Percentiles rank a stretch among this genome's conserved stretches.
phyloP scores from a whole-genome alignment of 1,140 invertebrate species.

The Drosophila tropicalis region DNA sequence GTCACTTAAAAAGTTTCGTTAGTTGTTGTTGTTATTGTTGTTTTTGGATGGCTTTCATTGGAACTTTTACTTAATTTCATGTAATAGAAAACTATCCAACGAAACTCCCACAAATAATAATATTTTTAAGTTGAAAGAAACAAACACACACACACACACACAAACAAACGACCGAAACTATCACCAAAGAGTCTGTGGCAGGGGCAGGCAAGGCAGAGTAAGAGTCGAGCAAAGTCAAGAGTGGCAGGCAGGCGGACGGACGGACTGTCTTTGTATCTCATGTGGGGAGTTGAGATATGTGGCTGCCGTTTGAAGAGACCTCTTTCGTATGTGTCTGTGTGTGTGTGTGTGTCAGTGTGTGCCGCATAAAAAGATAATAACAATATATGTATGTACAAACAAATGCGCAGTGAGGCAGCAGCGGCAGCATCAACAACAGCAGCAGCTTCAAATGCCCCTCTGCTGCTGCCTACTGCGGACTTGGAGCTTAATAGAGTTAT shows the following conservation, averaged over 20 bases:
- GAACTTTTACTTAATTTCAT: slow-evolving; percentile 76
- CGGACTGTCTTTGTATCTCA: slow-evolving; percentile 10
- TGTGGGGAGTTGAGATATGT: slow-evolving; percentile 9
- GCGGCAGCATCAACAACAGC: slow-evolving; percentile 17
- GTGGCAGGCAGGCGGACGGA: slow-evolving; percentile 18
- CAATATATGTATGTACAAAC: slow-evolving; percentile 73
- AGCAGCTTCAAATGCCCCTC: slow-evolving; percentile 16
- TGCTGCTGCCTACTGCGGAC: slow-evolving; percentile 40
- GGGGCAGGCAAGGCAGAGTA: slow-evolving; percentile 1
- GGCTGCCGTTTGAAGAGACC: slow-evolving; percentile 35
- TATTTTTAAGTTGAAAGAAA: slow-evolving; percentile 15
- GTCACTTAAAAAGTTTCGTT: slow-evolving; percentile 56
- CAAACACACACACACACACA: slow-evolving; percentile 29
- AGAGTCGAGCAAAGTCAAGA: slow-evolving; percentile 27
- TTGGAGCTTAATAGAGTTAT: slow-evolving; percentile 72
- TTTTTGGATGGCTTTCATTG: slow-evolving; percentile 64
- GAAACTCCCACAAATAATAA: slow-evolving; percentile 53
- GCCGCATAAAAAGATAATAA: slow-evolving; percentile 66
- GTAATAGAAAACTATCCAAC: slow-evolving; percentile 62
- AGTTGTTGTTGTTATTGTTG: slow-evolving; percentile 28
- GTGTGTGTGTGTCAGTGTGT: slow-evolving; percentile 35
- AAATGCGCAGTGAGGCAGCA: slow-evolving; percentile 55
- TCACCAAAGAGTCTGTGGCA: slow-evolving; percentile 43
- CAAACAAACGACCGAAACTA: slow-evolving; percentile 48
- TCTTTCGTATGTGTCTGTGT: slow-evolving; percentile 46